Evolutionary conservation across 2,113 vertebrate species (phyloP).

Genomic region (Hassar affinis): DNA sequence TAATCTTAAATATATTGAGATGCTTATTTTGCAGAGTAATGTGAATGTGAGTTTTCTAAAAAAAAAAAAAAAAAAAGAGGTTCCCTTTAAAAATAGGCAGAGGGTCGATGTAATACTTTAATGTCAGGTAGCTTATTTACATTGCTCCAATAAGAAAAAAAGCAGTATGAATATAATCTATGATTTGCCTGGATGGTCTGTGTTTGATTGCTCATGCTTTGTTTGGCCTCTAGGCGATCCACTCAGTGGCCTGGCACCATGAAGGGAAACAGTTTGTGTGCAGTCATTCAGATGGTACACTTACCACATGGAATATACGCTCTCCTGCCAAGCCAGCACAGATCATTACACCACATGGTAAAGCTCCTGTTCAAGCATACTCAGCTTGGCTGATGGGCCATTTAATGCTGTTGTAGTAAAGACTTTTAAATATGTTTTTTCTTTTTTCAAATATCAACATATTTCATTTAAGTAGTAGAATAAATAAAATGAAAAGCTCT

Average conservation of each 20-base stretch:
- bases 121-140: not conserved
- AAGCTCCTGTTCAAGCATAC: slow-evolving; percentile 52
- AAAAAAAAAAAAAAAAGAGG: no score
- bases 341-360: slow-evolving; percentile 97
- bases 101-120: not conserved
- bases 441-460: not conserved
- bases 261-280: slow-evolving; percentile 98
- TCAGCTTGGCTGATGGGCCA: slow-evolving; percentile 1
- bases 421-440: not conserved
- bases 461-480: not conserved
- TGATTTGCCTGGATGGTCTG: slow-evolving; percentile 14
- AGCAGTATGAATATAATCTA: not conserved
- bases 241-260: slow-evolving; percentile 97
- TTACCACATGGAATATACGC: slow-evolving; percentile 96
- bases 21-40: not conserved
- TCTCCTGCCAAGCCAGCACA: slow-evolving; percentile 85
- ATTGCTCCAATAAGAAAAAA: not conserved
- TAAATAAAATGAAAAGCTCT: not conserved
- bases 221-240: slow-evolving; percentile 82
- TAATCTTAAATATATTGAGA: not conserved
- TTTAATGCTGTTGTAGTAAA: not conserved
- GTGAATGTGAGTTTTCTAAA: not conserved
- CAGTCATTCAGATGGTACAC: slow-evolving; percentile 96
- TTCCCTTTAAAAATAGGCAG: not conserved
- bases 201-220: slow-evolving; percentile 39